These are phyloP conservation scores for Palythoa caribaeorum DNA, from an alignment of 92 coral and sea anemone genomes.

Conservation along the genomic window DNA sequence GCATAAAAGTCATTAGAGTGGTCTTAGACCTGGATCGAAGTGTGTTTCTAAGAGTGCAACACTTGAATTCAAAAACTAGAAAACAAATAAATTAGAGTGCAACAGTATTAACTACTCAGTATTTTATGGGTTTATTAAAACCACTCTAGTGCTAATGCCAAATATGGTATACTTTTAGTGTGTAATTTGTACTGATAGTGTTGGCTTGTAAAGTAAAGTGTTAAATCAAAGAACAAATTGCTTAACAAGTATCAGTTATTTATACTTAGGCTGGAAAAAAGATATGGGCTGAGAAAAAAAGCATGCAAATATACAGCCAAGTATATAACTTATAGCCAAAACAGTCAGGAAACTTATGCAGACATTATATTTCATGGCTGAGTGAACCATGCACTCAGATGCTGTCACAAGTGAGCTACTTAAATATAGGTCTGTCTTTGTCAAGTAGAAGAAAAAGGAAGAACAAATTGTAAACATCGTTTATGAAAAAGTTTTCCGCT, in stretches of 20 bases:
- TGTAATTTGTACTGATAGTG: neutral
- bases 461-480: neutral
- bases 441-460: neutral
- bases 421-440: neutral
- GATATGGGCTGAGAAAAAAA: no score
- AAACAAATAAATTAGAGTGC: neutral
- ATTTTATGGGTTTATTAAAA: no score
- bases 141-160: neutral
- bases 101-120: neutral
- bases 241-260: no score
- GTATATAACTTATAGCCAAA: no score
- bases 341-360: no score
- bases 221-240: no score
- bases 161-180: neutral
- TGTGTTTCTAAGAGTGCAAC: neutral
- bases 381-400: neutral
- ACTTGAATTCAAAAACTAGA: neutral
- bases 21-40: neutral
- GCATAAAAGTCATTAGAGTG: slow-evolving; percentile 38
- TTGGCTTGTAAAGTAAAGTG: no score
- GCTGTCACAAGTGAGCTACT: slow-evolving; percentile 1
- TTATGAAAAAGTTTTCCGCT: neutral
- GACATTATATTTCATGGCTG: no score
- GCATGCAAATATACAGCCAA: no score
- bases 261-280: no score